Percentiles rank a stretch among this genome's conserved stretches.
phyloP scores from a whole-genome alignment of 53 echinoderm and acorn worm genomes.

The Actinopyga echinites region DNA sequence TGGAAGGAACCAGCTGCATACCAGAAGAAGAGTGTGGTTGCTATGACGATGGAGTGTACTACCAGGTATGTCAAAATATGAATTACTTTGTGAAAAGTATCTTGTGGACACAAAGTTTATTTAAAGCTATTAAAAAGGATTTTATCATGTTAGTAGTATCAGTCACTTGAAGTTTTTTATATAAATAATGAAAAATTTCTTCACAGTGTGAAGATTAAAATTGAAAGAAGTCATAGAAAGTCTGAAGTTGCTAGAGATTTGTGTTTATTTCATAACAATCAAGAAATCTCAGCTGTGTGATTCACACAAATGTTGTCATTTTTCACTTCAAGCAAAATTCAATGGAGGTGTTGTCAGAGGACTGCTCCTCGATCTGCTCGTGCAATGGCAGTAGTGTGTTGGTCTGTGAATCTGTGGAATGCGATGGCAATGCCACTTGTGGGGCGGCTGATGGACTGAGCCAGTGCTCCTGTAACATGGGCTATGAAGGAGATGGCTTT shows the following conservation, averaged over 20 bases:
- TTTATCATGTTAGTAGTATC: too few species aligned
- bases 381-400: slow-evolving; percentile 64
- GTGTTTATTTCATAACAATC: too few species aligned
- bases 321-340: slow-evolving; percentile 54
- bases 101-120: too few species aligned
- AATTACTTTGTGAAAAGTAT: too few species aligned
- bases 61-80: slow-evolving; percentile 58
- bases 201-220: too few species aligned
- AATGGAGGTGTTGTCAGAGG: slow-evolving; percentile 34
- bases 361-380: slow-evolving; percentile 66
- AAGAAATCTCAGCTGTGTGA: too few species aligned
- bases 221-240: too few species aligned
- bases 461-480: slow-evolving; percentile 66
- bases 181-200: too few species aligned
- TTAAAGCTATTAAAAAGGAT: too few species aligned
- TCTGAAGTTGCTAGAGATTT: too few species aligned
- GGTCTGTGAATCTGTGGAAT: slow-evolving; percentile 63
- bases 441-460: slow-evolving; percentile 53
- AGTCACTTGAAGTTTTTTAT: too few species aligned
- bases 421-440: slow-evolving; percentile 69
- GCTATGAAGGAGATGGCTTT: slow-evolving; percentile 68
- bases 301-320: neutral
- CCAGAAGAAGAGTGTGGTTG: slow-evolving; percentile 74
- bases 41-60: slow-evolving; percentile 69
- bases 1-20: slow-evolving; percentile 75